Evolutionary conservation across 2,113 vertebrate species (phyloP).

Genomic region (Xenotilapia flavipinnis): DNA sequence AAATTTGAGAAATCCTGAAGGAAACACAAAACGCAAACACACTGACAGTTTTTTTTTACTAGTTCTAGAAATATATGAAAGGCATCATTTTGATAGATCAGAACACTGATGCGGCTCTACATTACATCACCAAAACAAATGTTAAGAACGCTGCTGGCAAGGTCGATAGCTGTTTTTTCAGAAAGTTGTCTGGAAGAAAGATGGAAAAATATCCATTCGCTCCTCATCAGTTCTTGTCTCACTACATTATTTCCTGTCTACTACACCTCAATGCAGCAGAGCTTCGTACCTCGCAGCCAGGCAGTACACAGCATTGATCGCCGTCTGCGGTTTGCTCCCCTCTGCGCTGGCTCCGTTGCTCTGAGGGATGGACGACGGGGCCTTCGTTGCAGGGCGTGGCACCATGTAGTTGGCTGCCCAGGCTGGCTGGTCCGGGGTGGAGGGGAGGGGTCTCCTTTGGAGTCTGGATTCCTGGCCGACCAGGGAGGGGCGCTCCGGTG

Average conservation of each 20-base stretch:
- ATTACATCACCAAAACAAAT: background rate
- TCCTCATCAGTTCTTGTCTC: background rate
- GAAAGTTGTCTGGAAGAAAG: background rate
- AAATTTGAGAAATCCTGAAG: background rate
- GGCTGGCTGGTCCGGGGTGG: constrained; percentile 81
- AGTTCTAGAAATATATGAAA: background rate
- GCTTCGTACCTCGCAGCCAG: constrained; percentile 79
- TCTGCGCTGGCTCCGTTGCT: constrained; percentile 53
- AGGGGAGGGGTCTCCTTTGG: constrained; percentile 87
- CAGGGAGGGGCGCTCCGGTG: constrained; percentile 83
- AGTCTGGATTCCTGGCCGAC: constrained; percentile 73
- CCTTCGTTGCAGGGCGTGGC: constrained; percentile 76
- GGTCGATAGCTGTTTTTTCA: too few relatives aligned
- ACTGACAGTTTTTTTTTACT: background rate
- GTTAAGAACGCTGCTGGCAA: background rate
- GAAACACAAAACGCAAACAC: background rate
- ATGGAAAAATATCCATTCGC: background rate
- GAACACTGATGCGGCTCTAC: background rate
- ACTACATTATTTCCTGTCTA: background rate
- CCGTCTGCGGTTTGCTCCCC: constrained; percentile 82
- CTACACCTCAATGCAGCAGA: background rate
- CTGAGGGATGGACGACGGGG: constrained; percentile 45
- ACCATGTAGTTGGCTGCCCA: constrained; percentile 84
- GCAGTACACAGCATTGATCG: constrained; percentile 90
- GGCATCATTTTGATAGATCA: background rate